Conservation (phyloP, 2,888 invertebrate genomes). For the Sphaeridia pumilis region DNA sequence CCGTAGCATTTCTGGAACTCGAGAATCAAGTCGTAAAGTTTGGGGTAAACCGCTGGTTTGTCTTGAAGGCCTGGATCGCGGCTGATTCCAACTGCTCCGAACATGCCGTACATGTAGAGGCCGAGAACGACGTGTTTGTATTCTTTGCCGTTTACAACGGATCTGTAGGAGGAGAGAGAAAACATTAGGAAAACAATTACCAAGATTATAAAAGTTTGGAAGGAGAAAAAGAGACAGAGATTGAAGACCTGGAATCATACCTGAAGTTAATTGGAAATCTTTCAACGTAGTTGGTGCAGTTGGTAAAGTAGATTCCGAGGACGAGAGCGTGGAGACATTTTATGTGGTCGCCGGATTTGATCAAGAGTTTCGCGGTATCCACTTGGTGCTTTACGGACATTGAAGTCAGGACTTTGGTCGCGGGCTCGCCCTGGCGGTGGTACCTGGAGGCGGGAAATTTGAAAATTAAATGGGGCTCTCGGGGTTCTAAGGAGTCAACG, state of each 20-base stretch:
- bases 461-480: too few species aligned
- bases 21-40: constrained; percentile 26
- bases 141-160: constrained; percentile 27
- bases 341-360: constrained; percentile 26
- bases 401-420: constrained; percentile 24
- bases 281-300: constrained; percentile 24
- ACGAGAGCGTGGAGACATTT: constrained; percentile 35
- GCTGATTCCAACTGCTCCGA: constrained; percentile 30
- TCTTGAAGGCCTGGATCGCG: constrained; percentile 32
- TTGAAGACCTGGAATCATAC: too few species aligned
- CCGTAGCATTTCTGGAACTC: constrained; percentile 26
- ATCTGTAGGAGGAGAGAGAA: constrained; percentile 16
- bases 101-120: constrained; percentile 31
- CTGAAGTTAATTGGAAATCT: constrained; percentile 35
- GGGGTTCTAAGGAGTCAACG: too few species aligned
- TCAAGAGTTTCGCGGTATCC: constrained; percentile 24
- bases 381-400: constrained; percentile 33
- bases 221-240: too few species aligned
- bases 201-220: too few species aligned
- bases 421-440: constrained; percentile 30
- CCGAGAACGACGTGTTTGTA: constrained; percentile 35
- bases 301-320: constrained; percentile 31
- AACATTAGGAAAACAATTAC: too few species aligned
- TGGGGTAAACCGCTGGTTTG: constrained; percentile 22
- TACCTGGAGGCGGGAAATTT: constrained; percentile 22